Base-by-base conservation (phyloP, 2,888 invertebrate genomes). In the Harpalus rubripes region DNA sequence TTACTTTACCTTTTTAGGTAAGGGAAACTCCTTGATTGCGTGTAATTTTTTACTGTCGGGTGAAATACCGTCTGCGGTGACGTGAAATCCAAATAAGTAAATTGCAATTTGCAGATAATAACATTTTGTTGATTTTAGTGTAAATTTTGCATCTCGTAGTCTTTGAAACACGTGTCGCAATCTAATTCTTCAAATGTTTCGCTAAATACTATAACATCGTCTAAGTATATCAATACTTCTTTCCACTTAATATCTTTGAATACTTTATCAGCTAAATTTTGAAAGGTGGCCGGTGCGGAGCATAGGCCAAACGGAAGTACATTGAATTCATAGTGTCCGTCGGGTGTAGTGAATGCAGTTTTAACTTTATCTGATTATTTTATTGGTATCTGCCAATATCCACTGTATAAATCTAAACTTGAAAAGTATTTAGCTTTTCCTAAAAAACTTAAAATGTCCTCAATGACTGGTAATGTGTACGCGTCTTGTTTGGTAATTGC, bases 241-340 rank as follows among this genome's bases (percentile, higher is more conserved):
- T 65, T 78, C 86, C 86, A 86, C 39, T 84, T 85, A 32, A 80
- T 32, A 15, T 72, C 74, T 59, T 41, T 41, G 12, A 84, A 84
- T 7, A 84, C 76, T 16, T 26, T 65, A 52, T 68, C 68, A n/a
- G 81, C 68, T 44, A 65, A 44, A 18, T 84, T 78, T 81, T 87
- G 87, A 65, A 88, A 88, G 0, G 87, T 87, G 0, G 74, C 85
- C 1, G 88, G 88, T 7, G 88, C 87, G 41, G 87, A 87, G 44
- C 87, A 87, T 68, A 88, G 81, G 2, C 88, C 88, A 81, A 88
- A 88, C 41, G 86, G 85, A 61, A 88, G 59, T 39, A 86, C 86
- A n/a, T 87, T 86, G 56, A 87, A 88, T 81, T 87, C 86, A 44
- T 85, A 88, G 61, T 86, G 85, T 3, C 88, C 87, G 41, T 85